phyloP scores from a whole-genome alignment of 2,113 vertebrate species.

The Azemiops feae region DNA sequence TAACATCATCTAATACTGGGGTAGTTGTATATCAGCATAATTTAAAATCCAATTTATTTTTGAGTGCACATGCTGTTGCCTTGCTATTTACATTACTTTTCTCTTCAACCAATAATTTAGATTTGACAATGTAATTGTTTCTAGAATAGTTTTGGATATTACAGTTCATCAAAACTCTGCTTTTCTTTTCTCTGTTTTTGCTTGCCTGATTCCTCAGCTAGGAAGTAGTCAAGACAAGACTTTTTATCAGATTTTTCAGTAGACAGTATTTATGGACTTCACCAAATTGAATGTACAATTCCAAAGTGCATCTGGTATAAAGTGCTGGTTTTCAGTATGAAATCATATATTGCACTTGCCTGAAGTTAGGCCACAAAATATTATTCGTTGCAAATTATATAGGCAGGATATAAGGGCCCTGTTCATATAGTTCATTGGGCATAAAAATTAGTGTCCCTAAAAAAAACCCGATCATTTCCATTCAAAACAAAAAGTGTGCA shows the following conservation, averaged over 20 bases:
- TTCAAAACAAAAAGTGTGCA: not conserved
- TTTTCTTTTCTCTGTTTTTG: not conserved
- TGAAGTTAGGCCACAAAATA: slow-evolving; percentile 12
- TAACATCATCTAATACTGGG: slow-evolving; percentile 48
- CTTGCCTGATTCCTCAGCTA: slow-evolving; percentile 8
- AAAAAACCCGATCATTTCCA: not conserved
- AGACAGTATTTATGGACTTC: not conserved
- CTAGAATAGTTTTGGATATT: slow-evolving; percentile 34
- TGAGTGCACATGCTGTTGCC: slow-evolving; percentile 48
- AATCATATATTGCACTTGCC: slow-evolving; percentile 13
- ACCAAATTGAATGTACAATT: not conserved
- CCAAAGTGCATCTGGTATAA: not conserved
- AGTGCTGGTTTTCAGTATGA: not conserved
- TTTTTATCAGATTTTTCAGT: not conserved
- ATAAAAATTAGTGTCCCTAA: not conserved
- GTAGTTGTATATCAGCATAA: slow-evolving; percentile 50
- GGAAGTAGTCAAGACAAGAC: not conserved
- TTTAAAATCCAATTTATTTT: slow-evolving; percentile 60
- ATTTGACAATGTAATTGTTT: slow-evolving; percentile 22
- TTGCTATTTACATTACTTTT: slow-evolving; percentile 25
- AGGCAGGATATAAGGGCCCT: not conserved
- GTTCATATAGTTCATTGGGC: not conserved
- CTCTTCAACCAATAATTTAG: slow-evolving; percentile 22
- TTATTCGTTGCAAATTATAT: slow-evolving; percentile 13
- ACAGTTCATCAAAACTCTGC: slow-evolving; percentile 16